Percentiles rank a stretch among this genome's conserved stretches.
Evolutionary conservation across 2,797 vertebrate species (phyloP).

Genomic region (Spondyliosoma cantharus): DNA sequence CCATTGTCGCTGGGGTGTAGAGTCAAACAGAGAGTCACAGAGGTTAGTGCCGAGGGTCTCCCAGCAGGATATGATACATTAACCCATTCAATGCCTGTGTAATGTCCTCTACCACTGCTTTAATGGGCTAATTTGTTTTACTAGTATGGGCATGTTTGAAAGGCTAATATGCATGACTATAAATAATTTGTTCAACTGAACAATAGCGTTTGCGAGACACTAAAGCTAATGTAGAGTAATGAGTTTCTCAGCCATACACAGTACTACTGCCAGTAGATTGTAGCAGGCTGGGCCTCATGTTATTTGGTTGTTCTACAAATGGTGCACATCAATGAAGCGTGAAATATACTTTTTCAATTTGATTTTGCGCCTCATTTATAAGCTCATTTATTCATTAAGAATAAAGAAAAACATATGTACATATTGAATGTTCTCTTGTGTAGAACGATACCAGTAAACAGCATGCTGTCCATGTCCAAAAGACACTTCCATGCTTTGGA

Average conservation of each 20-base stretch:
- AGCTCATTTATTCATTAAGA: background rate
- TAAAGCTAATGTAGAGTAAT: conserved; percentile 51
- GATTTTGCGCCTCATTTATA: background rate
- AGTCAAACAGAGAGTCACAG: conserved; percentile 59
- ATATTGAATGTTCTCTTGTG: background rate
- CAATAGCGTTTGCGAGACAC: conserved; percentile 43
- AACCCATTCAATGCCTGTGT: conserved; percentile 59
- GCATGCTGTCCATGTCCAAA: background rate
- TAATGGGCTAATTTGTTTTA: conserved; percentile 70
- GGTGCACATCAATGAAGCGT: background rate
- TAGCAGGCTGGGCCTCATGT: conserved; percentile 24
- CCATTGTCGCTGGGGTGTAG: conserved; percentile 65
- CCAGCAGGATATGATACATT: conserved; percentile 70
- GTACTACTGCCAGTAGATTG: conserved; percentile 4
- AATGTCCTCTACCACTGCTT: conserved; percentile 48
- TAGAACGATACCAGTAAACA: background rate
- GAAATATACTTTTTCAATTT: conserved; percentile 30
- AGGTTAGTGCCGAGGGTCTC: conserved; percentile 61
- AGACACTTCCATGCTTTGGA: conserved; percentile 4
- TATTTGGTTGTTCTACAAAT: conserved; percentile 48
- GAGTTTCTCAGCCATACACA: conserved; percentile 19
- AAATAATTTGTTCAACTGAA: conserved; percentile 52
- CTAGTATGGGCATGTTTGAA: conserved; percentile 61
- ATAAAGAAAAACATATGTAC: background rate
- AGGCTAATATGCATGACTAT: conserved; percentile 64